These are phyloP conservation scores for Acleris sparsana DNA, from an alignment of 2,888 invertebrate genomes.

Conservation along the genomic window DNA sequence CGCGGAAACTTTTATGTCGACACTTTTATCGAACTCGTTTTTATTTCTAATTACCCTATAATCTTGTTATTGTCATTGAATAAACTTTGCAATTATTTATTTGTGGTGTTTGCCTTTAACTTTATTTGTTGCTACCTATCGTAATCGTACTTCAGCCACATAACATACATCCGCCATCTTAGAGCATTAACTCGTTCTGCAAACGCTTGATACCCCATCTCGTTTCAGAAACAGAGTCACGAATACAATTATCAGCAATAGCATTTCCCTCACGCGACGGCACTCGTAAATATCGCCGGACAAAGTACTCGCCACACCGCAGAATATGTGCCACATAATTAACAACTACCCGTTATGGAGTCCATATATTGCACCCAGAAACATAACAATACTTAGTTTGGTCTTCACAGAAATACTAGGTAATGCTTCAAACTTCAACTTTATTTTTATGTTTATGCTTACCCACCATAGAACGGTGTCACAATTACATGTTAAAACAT, in stretches of 20 bases:
- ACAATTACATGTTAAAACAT: no score
- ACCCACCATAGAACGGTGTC: no score
- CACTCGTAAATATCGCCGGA: slow-evolving; percentile 40
- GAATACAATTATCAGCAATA: slow-evolving; percentile 35
- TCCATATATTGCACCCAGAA: slow-evolving; percentile 67
- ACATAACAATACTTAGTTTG: slow-evolving; percentile 67
- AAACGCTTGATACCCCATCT: slow-evolving; percentile 2
- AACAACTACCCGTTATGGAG: slow-evolving; percentile 74
- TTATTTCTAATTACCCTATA: neutral
- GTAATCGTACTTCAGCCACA: neutral
- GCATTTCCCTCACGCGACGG: slow-evolving; percentile 28
- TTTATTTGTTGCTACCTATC: neutral
- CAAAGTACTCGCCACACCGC: slow-evolving; percentile 65
- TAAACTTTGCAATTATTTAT: neutral
- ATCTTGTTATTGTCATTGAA: neutral
- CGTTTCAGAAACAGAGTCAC: slow-evolving; percentile 25
- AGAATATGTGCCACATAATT: slow-evolving; percentile 72
- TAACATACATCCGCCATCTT: neutral
- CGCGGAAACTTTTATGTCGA: slow-evolving; percentile 33
- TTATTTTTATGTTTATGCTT: neutral
- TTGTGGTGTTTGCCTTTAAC: neutral
- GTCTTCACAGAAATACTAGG: slow-evolving; percentile 2
- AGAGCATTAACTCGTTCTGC: neutral
- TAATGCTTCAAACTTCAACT: neutral
- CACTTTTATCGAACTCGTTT: slow-evolving; percentile 7